phyloP scores from a whole-genome alignment of 2,797 vertebrate genomes.

The Ispidina picta region DNA sequence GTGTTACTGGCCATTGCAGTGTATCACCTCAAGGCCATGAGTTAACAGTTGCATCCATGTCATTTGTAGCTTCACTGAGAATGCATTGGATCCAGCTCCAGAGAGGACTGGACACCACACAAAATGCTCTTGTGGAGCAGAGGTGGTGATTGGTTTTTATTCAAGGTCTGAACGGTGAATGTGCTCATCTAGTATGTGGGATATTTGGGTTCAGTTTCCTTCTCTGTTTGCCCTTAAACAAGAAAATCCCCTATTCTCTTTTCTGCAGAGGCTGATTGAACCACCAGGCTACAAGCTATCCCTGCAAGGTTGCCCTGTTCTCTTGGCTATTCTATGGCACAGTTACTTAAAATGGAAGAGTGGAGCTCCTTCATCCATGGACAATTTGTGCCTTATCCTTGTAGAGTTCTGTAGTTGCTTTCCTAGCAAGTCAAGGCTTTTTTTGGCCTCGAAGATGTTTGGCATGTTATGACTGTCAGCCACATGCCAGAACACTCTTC shows the following conservation, averaged over 20 bases:
- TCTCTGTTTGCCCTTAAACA: neutral
- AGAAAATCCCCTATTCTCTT: neutral
- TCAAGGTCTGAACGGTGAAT: neutral
- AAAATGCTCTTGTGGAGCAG: neutral
- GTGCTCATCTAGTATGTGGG: neutral
- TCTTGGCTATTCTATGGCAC: neutral
- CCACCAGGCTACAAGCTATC: fast-evolving
- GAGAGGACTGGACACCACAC: neutral
- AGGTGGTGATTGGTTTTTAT: neutral
- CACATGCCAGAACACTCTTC: neutral
- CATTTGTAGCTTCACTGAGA: neutral
- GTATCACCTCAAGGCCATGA: neutral
- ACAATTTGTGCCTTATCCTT: neutral
- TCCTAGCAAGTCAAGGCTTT: neutral
- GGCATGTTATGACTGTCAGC: neutral
- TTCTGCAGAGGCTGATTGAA: neutral
- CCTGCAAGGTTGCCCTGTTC: neutral
- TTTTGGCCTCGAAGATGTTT: neutral
- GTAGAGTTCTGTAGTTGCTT: neutral
- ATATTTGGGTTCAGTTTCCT: neutral
- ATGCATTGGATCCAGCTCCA: neutral
- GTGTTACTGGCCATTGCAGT: neutral
- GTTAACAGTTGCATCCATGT: neutral
- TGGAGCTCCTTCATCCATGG: neutral
- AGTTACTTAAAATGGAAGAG: neutral